Conservation (phyloP, 2,888 invertebrate genomes). For the Arctia plantaginis region DNA sequence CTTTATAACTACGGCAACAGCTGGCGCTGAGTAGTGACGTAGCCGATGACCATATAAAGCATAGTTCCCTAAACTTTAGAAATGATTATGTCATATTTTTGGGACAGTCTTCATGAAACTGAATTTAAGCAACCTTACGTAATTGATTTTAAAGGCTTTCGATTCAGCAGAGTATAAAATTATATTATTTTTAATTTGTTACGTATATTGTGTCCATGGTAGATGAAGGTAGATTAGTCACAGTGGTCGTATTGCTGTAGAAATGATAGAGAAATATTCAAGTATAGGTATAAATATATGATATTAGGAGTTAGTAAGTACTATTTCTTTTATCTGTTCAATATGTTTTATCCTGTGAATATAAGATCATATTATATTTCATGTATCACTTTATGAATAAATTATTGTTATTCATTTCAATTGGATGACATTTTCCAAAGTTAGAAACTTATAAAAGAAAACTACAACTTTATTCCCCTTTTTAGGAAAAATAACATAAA, state of each 20-base stretch:
- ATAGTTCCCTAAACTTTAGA: conserved; percentile 26
- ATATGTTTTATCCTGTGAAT: too few relatives aligned
- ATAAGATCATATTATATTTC: background rate
- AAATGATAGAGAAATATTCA: background rate
- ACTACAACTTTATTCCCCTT: background rate
- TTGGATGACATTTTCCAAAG: background rate
- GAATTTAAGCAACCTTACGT: background rate
- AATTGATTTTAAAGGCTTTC: conserved; percentile 1
- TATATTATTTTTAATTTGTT: conserved; percentile 21
- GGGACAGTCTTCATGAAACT: conserved; percentile 8
- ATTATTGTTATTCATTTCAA: background rate
- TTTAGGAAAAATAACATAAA: background rate
- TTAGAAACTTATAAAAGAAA: background rate
- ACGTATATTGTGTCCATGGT: conserved; percentile 20
- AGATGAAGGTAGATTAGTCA: conserved; percentile 27
- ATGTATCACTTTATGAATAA: background rate
- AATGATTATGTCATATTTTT: conserved; percentile 39
- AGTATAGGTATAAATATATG: background rate
- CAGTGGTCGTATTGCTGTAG: background rate
- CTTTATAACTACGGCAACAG: conserved; percentile 57
- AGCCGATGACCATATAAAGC: conserved; percentile 27
- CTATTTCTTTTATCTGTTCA: background rate
- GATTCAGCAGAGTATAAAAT: conserved; percentile 4
- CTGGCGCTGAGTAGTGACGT: conserved; percentile 51
- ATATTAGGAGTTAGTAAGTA: background rate